These are phyloP conservation scores for Chaetorhynchus papuensis DNA, from an alignment of 2,113 vertebrate genomes.

Conservation along the genomic window DNA sequence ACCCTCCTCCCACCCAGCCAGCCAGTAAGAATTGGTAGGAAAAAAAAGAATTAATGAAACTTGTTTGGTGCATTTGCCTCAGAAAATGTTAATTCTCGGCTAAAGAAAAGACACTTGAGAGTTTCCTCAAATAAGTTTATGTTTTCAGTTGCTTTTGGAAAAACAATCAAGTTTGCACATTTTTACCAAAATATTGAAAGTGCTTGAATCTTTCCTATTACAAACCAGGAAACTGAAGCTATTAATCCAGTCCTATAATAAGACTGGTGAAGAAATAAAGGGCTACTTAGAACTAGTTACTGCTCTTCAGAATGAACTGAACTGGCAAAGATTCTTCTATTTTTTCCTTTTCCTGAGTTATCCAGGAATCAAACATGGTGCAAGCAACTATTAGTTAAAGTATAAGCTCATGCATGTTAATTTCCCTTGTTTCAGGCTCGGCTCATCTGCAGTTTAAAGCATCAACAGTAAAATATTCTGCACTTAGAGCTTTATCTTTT, in stretches of 20 bases:
- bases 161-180: not conserved
- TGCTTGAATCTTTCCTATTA: not conserved
- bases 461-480: not conserved
- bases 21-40: not conserved
- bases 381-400: not conserved
- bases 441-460: not conserved
- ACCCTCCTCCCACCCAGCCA: not conserved
- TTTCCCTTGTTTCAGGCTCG: not conserved
- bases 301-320: not conserved
- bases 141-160: not conserved
- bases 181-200: constrained; percentile 18
- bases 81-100: not conserved
- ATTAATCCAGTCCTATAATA: not conserved
- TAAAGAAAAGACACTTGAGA: not conserved
- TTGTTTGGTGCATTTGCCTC: not conserved
- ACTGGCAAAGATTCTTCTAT: not conserved
- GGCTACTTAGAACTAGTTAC: not conserved
- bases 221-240: not conserved
- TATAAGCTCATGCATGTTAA: not conserved
- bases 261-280: not conserved
- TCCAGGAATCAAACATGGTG: not conserved
- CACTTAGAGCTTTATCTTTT: not conserved
- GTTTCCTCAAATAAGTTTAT: not conserved
- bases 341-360: not conserved
- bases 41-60: not conserved